Percentiles rank a stretch among this genome's conserved stretches.
phyloP scores from a whole-genome alignment of 2,797 vertebrate species.

The Sandelia bainsii region DNA sequence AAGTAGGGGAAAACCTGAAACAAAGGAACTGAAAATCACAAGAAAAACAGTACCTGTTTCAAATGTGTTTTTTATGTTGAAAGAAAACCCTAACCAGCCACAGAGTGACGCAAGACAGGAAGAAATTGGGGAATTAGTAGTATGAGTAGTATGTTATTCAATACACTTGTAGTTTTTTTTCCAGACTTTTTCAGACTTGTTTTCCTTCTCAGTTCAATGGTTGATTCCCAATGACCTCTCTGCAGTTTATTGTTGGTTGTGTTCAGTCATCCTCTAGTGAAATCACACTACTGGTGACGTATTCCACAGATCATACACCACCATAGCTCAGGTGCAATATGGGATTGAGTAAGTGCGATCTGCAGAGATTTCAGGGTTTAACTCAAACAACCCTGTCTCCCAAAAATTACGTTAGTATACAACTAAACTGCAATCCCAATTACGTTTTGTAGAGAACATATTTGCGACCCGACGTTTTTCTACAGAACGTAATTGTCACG shows the following conservation, averaged over 20 bases:
- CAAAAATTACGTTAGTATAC: too few species aligned
- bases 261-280: conserved; percentile 57
- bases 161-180: background rate
- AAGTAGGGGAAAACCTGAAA: background rate
- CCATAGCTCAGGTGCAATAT: conserved; percentile 44
- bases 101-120: background rate
- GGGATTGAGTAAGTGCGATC: conserved; percentile 59
- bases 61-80: background rate
- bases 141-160: background rate
- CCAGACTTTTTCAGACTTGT: too few species aligned
- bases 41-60: background rate
- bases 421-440: too few species aligned
- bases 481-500: too few species aligned
- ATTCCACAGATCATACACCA: conserved; percentile 67
- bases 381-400: too few species aligned
- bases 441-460: too few species aligned
- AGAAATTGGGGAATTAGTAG: background rate
- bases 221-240: background rate
- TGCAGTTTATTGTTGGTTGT: conserved; percentile 64
- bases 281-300: conserved; percentile 68
- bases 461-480: too few species aligned
- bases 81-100: background rate
- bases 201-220: too few species aligned
- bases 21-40: background rate
- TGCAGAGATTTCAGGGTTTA: conserved; percentile 41